A percentile compares a stretch with the other conserved stretches of the same genome.
phyloP scores from a whole-genome alignment of 1,140 invertebrate species.

The Atta texana region DNA sequence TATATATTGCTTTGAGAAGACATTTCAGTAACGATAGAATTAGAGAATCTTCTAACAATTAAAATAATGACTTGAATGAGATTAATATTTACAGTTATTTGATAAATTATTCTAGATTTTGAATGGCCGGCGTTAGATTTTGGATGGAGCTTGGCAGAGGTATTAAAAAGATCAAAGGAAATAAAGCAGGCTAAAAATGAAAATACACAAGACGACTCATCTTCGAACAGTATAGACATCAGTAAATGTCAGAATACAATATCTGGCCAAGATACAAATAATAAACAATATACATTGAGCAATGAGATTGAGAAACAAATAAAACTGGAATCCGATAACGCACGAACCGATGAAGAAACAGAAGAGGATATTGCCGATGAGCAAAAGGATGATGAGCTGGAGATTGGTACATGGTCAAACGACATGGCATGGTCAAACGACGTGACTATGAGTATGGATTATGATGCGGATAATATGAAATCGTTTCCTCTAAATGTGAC shows the following conservation, averaged over 20 bases:
- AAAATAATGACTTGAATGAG: no score
- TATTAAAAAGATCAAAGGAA: conserved; percentile 90
- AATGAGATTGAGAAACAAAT: conserved; percentile 9
- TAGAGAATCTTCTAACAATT: no score
- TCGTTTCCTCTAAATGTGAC: conserved; percentile 78
- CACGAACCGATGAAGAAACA: conserved; percentile 61
- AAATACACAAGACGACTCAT: conserved; percentile 50
- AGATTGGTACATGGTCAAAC: conserved; percentile 97
- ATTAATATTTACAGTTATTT: conserved; percentile 10
- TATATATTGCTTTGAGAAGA: neutral
- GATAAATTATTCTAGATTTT: conserved; percentile 86
- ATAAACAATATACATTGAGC: neutral
- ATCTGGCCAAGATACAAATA: neutral
- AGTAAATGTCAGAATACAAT: conserved; percentile 34
- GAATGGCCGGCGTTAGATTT: conserved; percentile 96
- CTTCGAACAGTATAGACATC: conserved; percentile 15
- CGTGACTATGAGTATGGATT: conserved; percentile 88
- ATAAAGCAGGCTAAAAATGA: conserved; percentile 76
- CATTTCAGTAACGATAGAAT: neutral
- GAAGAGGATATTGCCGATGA: conserved; percentile 73
- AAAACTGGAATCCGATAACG: conserved; percentile 68
- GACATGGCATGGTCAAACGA: conserved; percentile 97
- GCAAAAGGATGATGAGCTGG: conserved; percentile 87
- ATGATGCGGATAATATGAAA: conserved; percentile 72
- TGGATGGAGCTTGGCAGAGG: conserved; percentile 96